These are phyloP conservation scores for Tribolium freemani DNA, from an alignment of 2,888 invertebrate species.

Conservation along the genomic window DNA sequence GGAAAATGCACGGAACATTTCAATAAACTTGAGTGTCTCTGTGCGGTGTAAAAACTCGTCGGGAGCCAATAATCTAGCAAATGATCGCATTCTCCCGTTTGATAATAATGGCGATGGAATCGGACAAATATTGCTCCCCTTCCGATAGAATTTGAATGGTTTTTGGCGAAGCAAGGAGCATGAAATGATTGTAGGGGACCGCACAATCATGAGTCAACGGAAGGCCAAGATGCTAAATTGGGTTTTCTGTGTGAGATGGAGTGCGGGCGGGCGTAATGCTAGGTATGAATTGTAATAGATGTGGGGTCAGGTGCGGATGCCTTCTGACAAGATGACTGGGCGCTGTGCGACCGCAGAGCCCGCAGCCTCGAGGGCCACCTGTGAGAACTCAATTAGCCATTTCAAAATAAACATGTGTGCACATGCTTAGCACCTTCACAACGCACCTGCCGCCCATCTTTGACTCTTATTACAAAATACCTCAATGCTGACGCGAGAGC, in stretches of 20 bases:
- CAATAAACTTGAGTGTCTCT: background rate
- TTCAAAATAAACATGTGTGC: slow-evolving; percentile 37
- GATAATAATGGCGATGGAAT: slow-evolving; percentile 36
- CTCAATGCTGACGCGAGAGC: no score
- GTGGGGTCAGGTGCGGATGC: slow-evolving; percentile 38
- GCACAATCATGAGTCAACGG: slow-evolving; percentile 53
- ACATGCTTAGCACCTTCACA: slow-evolving; percentile 22
- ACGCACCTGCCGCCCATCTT: slow-evolving; percentile 32
- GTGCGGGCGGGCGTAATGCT: slow-evolving; percentile 53
- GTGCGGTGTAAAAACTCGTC: slow-evolving; percentile 10
- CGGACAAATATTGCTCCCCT: slow-evolving; percentile 45
- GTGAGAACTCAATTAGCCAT: slow-evolving; percentile 42
- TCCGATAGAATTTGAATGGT: slow-evolving; percentile 44
- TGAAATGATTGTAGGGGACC: slow-evolving; percentile 48
- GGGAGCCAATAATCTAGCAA: slow-evolving; percentile 34
- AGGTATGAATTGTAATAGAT: slow-evolving; percentile 55
- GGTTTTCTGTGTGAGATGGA: slow-evolving; percentile 58
- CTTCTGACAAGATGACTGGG: slow-evolving; percentile 19
- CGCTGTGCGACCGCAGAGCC: slow-evolving; percentile 4
- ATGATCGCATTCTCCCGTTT: slow-evolving; percentile 30
- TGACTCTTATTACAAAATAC: background rate
- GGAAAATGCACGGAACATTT: background rate
- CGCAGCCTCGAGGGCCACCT: slow-evolving; percentile 35
- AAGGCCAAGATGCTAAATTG: slow-evolving; percentile 58
- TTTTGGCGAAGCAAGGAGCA: slow-evolving; percentile 47